Evolutionary conservation across 2,113 vertebrate species (phyloP).

Genomic region (Polypterus senegalus): DNA sequence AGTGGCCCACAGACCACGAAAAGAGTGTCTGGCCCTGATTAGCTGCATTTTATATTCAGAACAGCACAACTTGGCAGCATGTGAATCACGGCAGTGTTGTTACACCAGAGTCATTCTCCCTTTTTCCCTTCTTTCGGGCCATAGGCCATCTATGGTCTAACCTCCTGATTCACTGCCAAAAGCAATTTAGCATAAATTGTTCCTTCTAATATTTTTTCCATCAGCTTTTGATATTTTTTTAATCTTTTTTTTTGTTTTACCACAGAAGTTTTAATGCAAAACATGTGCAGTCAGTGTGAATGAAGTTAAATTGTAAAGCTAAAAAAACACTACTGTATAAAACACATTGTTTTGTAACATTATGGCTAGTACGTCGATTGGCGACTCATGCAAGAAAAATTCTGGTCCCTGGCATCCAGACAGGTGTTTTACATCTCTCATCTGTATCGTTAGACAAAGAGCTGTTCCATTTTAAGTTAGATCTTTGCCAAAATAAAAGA

Average conservation of each 20-base stretch:
- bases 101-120: slow-evolving; percentile 11
- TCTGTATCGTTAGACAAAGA: neutral
- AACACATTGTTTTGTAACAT: slow-evolving; percentile 1
- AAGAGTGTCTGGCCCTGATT: too few relatives aligned
- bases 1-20: too few relatives aligned
- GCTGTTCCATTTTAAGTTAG: neutral
- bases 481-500: slow-evolving; percentile 5
- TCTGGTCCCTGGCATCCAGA: neutral
- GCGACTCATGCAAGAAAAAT: neutral
- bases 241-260: slow-evolving; percentile 15
- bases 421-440: neutral
- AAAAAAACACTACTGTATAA: slow-evolving; percentile 8
- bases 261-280: slow-evolving; percentile 49
- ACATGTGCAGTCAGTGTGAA: slow-evolving; percentile 38
- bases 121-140: slow-evolving; percentile 19
- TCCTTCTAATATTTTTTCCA: slow-evolving; percentile 42
- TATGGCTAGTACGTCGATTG: too few relatives aligned
- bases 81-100: too few relatives aligned
- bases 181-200: slow-evolving; percentile 22
- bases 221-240: slow-evolving; percentile 32
- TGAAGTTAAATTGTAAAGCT: slow-evolving; percentile 3
- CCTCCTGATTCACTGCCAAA: slow-evolving; percentile 21
- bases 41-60: too few relatives aligned
- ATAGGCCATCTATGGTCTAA: slow-evolving; percentile 22
- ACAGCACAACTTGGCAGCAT: too few relatives aligned